A percentile compares a stretch with the other conserved stretches of the same genome.
Evolutionary conservation across 2,113 vertebrate genomes (phyloP).

Genomic region (Tyto alba): DNA sequence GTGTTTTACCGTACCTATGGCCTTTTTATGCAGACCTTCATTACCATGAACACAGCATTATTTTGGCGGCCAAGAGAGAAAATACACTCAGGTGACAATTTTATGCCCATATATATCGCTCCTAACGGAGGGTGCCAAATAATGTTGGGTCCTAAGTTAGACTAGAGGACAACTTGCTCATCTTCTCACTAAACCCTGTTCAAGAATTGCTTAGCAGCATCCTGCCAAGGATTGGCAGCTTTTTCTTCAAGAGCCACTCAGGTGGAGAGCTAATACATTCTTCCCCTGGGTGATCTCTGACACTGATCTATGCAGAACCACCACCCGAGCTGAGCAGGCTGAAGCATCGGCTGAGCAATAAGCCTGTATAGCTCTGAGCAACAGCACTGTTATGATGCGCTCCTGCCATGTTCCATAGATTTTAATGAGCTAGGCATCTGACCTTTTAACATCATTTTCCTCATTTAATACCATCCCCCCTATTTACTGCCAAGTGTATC

Average conservation of each 20-base stretch:
- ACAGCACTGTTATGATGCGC: rapidly evolving
- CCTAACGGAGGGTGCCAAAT: background rate
- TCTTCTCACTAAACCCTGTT: background rate
- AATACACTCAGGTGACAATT: background rate
- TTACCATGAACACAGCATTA: rapidly evolving
- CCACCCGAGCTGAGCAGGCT: background rate
- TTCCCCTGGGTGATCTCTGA: background rate
- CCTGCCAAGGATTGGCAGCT: background rate
- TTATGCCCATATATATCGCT: background rate
- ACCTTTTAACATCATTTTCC: background rate
- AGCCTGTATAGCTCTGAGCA: background rate
- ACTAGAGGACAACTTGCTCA: background rate
- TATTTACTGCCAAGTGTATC: background rate
- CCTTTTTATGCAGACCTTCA: background rate
- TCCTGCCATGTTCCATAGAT: background rate
- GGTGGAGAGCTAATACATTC: background rate
- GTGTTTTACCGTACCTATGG: background rate
- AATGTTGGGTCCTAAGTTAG: background rate
- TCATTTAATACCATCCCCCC: background rate
- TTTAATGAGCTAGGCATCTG: background rate
- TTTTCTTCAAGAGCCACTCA: background rate
- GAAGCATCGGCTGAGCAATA: background rate
- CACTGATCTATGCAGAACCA: background rate
- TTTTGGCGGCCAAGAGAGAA: background rate
- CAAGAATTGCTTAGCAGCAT: background rate